Percentiles rank a stretch among this genome's conserved stretches.
phyloP scores from a whole-genome alignment of 2,888 invertebrate genomes.

The Dastarcus helophoroides region DNA sequence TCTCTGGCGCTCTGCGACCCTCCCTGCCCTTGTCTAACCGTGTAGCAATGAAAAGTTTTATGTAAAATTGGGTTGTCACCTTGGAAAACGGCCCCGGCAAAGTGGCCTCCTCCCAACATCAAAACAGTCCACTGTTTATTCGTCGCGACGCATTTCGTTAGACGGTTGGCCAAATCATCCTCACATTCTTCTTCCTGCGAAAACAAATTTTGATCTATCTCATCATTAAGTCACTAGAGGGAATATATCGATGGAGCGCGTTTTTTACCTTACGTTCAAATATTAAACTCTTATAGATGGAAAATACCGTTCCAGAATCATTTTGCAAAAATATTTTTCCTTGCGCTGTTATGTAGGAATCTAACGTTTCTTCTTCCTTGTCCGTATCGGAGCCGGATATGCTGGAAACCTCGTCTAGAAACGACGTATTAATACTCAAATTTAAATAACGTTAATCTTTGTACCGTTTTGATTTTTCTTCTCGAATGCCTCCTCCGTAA shows the following conservation, averaged over 20 bases:
- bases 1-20: slow-evolving; percentile 62
- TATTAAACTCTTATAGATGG: slow-evolving; percentile 61
- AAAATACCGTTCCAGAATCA: slow-evolving; percentile 53
- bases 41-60: slow-evolving; percentile 79
- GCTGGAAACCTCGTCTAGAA: slow-evolving; percentile 50
- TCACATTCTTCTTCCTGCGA: slow-evolving; percentile 21
- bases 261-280: slow-evolving; percentile 56
- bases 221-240: slow-evolving; percentile 1
- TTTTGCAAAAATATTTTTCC: slow-evolving; percentile 68
- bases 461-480: slow-evolving; percentile 36
- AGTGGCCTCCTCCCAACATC: slow-evolving; percentile 78
- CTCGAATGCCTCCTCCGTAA: slow-evolving; percentile 48
- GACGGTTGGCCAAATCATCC: slow-evolving; percentile 13
- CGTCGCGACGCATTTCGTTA: slow-evolving; percentile 27
- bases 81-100: slow-evolving; percentile 61
- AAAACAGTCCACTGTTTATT: slow-evolving; percentile 55
- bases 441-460: background rate
- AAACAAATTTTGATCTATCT: background rate
- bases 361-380: slow-evolving; percentile 34
- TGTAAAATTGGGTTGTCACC: slow-evolving; percentile 47
- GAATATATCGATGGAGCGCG: background rate
- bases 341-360: slow-evolving; percentile 35
- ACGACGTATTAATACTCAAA: background rate
- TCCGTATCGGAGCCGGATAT: slow-evolving; percentile 52
- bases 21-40: slow-evolving; percentile 73